A percentile compares a stretch with the other conserved stretches of the same genome.
Conservation (phyloP, 2,113 vertebrate genomes). For the Oenanthe oenanthe region DNA sequence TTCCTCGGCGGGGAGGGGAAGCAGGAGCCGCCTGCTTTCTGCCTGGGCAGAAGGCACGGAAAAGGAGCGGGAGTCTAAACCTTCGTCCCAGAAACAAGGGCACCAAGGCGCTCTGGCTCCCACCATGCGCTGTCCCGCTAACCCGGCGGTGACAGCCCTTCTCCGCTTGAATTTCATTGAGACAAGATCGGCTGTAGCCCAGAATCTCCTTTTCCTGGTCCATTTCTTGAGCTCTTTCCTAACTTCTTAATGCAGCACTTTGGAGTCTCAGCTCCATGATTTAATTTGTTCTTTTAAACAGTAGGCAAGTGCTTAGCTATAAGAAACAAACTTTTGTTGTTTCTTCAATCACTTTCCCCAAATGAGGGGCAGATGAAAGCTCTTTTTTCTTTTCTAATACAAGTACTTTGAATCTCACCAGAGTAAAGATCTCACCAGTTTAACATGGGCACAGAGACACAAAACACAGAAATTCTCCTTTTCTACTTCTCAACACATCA, state of each 20-base stretch:
- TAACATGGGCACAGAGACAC: not conserved
- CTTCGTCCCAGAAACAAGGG: not conserved
- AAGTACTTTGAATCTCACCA: not conserved
- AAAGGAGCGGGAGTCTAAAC: not conserved
- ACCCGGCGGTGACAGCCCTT: not conserved
- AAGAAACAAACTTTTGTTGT: not conserved
- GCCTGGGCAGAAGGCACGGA: not conserved
- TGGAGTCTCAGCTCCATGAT: not conserved
- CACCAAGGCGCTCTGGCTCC: not conserved
- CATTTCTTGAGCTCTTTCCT: conserved; percentile 41
- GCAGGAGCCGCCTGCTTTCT: not conserved
- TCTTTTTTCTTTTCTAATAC: not conserved
- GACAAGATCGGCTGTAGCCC: not conserved
- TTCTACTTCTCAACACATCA: not conserved
- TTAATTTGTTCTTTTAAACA: not conserved
- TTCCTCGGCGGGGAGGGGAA: no score
- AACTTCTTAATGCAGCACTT: conserved; percentile 24
- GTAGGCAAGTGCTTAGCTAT: not conserved
- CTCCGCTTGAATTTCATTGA: not conserved
- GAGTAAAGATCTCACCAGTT: not conserved
- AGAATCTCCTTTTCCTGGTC: conserved; percentile 20
- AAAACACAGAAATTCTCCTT: not conserved
- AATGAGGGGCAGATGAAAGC: not conserved
- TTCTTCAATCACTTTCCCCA: not conserved
- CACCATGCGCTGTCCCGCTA: not conserved